These are phyloP conservation scores for Xanthia icteritia DNA, from an alignment of 2,888 invertebrate species.

Conservation along the genomic window DNA sequence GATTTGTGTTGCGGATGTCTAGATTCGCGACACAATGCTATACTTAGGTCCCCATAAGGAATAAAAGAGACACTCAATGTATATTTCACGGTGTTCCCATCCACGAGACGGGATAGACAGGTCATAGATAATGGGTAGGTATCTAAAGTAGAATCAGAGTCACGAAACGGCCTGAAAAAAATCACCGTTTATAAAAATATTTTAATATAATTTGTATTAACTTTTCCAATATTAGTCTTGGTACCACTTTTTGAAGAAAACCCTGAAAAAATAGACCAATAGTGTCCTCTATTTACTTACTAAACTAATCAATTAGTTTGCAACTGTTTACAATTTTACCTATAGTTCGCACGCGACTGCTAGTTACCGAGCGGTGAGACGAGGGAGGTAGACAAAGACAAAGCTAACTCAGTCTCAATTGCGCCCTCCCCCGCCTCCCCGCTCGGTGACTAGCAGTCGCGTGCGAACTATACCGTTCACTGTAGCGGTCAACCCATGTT, in stretches of 20 bases:
- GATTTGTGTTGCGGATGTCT: constrained; percentile 61
- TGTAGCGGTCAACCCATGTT: neutral
- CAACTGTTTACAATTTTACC: neutral
- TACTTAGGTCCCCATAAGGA: constrained; percentile 53
- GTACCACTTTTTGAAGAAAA: neutral
- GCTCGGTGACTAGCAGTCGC: no score
- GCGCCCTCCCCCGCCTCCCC: no score
- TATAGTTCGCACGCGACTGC: neutral
- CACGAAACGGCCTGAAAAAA: neutral
- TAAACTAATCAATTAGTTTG: neutral
- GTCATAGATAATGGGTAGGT: neutral
- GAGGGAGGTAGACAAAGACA: no score
- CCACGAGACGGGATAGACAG: neutral
- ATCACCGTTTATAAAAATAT: neutral
- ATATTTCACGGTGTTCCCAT: constrained; percentile 13
- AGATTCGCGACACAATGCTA: constrained; percentile 53
- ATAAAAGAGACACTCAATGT: constrained; percentile 29
- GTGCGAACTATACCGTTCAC: neutral
- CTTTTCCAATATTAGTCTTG: no score
- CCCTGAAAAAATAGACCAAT: neutral
- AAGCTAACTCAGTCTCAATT: no score
- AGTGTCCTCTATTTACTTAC: neutral
- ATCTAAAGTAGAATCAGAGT: neutral
- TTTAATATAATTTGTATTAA: no score
- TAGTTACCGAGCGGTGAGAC: no score